Base-by-base conservation (phyloP, 2,888 invertebrate genomes). In the Pristionchus maxplancki region DNA sequence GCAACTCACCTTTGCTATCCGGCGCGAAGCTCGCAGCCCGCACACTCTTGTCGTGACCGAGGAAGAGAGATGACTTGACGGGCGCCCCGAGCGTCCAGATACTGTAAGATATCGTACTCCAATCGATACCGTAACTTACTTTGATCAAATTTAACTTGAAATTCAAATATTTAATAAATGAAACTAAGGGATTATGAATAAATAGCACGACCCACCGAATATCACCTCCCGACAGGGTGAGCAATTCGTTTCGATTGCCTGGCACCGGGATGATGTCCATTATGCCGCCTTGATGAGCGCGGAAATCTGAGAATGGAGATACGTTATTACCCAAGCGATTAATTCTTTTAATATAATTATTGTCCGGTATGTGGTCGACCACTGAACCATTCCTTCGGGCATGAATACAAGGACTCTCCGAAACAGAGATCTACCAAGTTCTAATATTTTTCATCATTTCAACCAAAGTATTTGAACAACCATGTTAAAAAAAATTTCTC, bases 191-290 rank as follows among this genome's bases (percentile, higher is more conserved):
- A n/a, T n/a, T n/a, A n/a, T n/a, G n/a, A n/a, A n/a, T n/a, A n/a
- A n/a, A n/a, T n/a, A n/a, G n/a, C n/a, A n/a, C n/a, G n/a, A 67
- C 67, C 11, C 17, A 86, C 86, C 48, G 48, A 6, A 87, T 50
- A 50, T 87, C 71, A 15, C 37, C 11, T 28, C 86, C 86, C 0
- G 67, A 71, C 67, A 87, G 71, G 15, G 86, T 58, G 34, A 87
- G 86, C 20, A 87, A 17, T 15, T 87, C 71, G 6, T 87, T 34
- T 2, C 67, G 50, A 64, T 50, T 37, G 37, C 48, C 50, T 0
- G 86, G 86, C 20, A 87, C 71, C 1, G 58, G 58, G 13, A 71
- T 3, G n/a, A 87, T 28, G 34, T 87, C 86, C 86, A 87, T 87
- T 1, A 87, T 50, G n/a, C 28, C 71, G 1, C 86, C 86, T 34